Base-by-base conservation (phyloP, 2,797 vertebrate genomes). In the Scyliorhinus canicula region DNA sequence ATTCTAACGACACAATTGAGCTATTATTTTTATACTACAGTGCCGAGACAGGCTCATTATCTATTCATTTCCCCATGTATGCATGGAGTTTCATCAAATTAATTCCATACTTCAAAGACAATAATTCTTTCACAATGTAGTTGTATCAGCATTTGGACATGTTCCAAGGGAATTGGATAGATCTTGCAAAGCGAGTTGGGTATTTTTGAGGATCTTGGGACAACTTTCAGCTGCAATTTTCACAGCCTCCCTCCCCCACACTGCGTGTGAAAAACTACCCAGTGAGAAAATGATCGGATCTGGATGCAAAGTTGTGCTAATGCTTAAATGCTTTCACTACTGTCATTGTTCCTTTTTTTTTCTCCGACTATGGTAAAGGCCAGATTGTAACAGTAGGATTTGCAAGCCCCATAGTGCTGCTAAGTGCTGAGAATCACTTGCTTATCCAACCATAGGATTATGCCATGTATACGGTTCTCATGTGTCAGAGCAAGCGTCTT, bases 391-490 rank as follows among this genome's bases (percentile, higher is more conserved):
- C 93, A 71, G 67, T 24, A 74, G 28, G 44, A 74, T 71, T 52
- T 94, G 74, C 28, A 55, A 94, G 93, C 93, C 14, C 35, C 55
- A 55, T 35, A 52, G 65, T 74, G 69, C 67, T 74, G 67, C 47
- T 52, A 47, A 74, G 93, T 52, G 67, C 47, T 74, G 67, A 74
- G 44, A 71, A 94, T 74, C 31, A 94, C 67, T 50, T 94, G 93
- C 93, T 94, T 94, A 74, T 74, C 47, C 93, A 94, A 71, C 47
- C 93, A n/a, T 94, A 71, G 67, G 93, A 94, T 94, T 74, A 69
- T 94, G 47, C 74, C 47, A 94, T 50, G 55, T 71, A 74, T 12
- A 74, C 8, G 69, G 16, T 74, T 21, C 31, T 94, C 67, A 31
- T 74, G 67, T 55, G 55, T 74, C 93, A 71, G 26, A 94, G 47